Conservation (phyloP, 2,888 invertebrate genomes). For the Ornithoptera priamus region DNA sequence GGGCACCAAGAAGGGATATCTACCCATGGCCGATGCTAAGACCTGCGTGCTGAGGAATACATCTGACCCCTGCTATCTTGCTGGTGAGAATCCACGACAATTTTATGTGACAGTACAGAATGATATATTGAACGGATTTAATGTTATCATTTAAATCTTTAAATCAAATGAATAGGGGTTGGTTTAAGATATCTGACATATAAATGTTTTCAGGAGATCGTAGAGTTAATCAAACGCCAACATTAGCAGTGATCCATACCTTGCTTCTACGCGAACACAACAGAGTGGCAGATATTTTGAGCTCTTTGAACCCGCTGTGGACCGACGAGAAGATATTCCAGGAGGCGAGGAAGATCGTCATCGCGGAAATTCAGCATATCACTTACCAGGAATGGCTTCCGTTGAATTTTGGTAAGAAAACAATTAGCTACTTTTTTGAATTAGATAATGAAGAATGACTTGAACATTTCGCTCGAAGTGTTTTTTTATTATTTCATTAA, state of each 20-base stretch:
- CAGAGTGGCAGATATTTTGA: conserved; percentile 72
- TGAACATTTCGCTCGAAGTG: too few relatives aligned
- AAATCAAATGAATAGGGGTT: too few relatives aligned
- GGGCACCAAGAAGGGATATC: conserved; percentile 53
- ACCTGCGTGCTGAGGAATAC: conserved; percentile 63
- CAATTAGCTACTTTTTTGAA: too few relatives aligned
- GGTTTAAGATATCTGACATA: too few relatives aligned
- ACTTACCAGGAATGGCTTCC: conserved; percentile 82
- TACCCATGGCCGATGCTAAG: conserved; percentile 67
- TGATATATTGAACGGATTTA: too few relatives aligned
- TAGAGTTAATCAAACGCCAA: conserved; percentile 78
- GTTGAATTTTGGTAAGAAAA: conserved; percentile 66
- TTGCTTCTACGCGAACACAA: conserved; percentile 79
- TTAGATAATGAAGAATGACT: too few relatives aligned
- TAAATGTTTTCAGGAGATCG: conserved; percentile 61
- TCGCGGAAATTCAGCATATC: conserved; percentile 81
- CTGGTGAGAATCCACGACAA: conserved; percentile 50
- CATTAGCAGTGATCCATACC: conserved; percentile 75
- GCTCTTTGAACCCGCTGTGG: conserved; percentile 78
- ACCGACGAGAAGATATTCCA: conserved; percentile 79
- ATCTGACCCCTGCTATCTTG: conserved; percentile 69
- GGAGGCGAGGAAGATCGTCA: conserved; percentile 75
- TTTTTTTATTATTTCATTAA: too few relatives aligned
- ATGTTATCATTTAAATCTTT: too few relatives aligned
- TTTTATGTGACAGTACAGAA: too few relatives aligned